A percentile compares a stretch with the other conserved stretches of the same genome.
Evolutionary conservation across 2,888 invertebrate species (phyloP).

Genomic region (Tetragonisca angustula): DNA sequence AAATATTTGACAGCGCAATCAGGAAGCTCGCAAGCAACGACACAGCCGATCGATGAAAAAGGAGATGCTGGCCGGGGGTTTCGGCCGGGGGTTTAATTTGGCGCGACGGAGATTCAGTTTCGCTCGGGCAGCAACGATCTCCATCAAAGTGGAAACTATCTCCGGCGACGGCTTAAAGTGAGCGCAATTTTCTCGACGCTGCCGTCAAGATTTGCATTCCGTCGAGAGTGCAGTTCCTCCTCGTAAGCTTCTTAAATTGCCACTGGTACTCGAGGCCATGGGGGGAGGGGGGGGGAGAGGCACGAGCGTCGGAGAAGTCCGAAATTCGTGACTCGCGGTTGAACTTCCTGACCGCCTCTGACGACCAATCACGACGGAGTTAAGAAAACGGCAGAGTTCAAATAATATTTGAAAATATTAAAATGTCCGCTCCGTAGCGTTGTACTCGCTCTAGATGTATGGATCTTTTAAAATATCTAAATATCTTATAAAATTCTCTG

Average conservation of each 20-base stretch:
- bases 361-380: background rate
- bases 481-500: too few relatives aligned
- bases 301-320: conserved; percentile 19
- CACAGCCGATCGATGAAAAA: background rate
- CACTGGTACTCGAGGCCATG: conserved; percentile 15
- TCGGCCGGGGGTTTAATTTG: conserved; percentile 41
- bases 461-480: too few relatives aligned
- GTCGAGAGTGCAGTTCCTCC: conserved; percentile 58
- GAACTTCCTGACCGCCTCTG: background rate
- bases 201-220: conserved; percentile 65
- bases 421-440: too few relatives aligned
- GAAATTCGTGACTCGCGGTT: conserved; percentile 41
- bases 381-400: too few relatives aligned
- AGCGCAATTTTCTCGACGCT: conserved; percentile 61
- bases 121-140: conserved; percentile 47
- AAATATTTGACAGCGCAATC: conserved; percentile 4
- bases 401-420: background rate
- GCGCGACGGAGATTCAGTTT: conserved; percentile 54
- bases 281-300: too few relatives aligned
- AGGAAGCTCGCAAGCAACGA: background rate
- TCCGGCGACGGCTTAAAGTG: conserved; percentile 50
- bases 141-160: conserved; percentile 57
- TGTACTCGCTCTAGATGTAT: too few relatives aligned
- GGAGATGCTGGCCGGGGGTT: background rate
- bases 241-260: conserved; percentile 71